Evolutionary conservation across 2,113 vertebrate genomes (phyloP).

Genomic region (Paracanthobrama guichenoti): DNA sequence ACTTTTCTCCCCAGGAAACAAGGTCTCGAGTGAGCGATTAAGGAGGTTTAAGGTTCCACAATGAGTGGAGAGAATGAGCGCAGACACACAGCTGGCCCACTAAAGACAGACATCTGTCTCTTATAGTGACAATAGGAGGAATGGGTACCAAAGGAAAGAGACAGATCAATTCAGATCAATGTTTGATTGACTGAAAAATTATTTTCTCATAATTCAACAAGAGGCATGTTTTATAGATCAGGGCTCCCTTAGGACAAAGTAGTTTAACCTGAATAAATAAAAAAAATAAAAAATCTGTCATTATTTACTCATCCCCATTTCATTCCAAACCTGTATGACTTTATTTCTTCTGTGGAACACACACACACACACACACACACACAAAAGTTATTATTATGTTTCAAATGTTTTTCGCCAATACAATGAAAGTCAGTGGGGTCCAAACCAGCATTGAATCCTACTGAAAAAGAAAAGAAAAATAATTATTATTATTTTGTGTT

Average conservation of each 20-base stretch:
- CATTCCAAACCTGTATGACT: not conserved
- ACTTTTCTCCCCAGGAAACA: conserved; percentile 46
- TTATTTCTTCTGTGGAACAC: not conserved
- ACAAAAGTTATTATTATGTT: not conserved
- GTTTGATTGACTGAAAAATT: not conserved
- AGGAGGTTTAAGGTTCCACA: conserved; percentile 44
- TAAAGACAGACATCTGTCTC: conserved; percentile 53
- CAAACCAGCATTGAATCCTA: no score
- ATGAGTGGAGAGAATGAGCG: conserved; percentile 16
- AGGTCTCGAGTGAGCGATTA: conserved; percentile 47
- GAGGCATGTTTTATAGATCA: conserved; percentile 3
- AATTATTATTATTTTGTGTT: not conserved
- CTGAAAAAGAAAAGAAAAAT: not conserved
- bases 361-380: not conserved
- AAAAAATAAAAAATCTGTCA: not conserved
- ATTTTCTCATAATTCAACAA: conserved; percentile 6
- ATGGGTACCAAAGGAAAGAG: not conserved
- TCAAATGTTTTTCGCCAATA: not conserved
- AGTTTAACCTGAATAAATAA: conserved; percentile 17
- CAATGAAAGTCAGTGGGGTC: not conserved
- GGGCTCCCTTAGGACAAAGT: conserved; percentile 10
- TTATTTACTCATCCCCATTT: not conserved
- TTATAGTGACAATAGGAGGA: not conserved
- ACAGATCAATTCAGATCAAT: conserved; percentile 43
- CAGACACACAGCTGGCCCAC: conserved; percentile 40